phyloP scores from a whole-genome alignment of 1,140 invertebrate species.

The Neuroterus valhalla region DNA sequence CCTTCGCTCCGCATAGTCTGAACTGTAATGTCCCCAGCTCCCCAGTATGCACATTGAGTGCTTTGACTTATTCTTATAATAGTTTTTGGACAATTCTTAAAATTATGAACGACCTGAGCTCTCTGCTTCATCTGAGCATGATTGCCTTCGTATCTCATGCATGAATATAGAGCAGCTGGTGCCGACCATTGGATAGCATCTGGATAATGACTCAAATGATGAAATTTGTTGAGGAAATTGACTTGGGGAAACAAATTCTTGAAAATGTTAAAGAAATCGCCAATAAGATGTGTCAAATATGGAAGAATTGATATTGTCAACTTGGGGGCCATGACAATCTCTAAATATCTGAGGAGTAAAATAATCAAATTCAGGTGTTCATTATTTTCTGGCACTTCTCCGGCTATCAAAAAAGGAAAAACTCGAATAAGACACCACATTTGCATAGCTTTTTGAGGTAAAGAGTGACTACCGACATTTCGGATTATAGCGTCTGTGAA shows the following conservation, averaged over 20 bases:
- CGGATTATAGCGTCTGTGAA: conserved; percentile 46
- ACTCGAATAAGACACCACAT: conserved; percentile 48
- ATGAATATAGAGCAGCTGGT: conserved; percentile 12
- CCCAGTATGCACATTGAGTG: conserved; percentile 16
- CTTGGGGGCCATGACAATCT: conserved; percentile 58
- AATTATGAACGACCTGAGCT: conserved; percentile 17
- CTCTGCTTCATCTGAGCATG: conserved; percentile 19
- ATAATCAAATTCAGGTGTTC: conserved; percentile 48
- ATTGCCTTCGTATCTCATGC: conserved; percentile 25
- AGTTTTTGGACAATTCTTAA: conserved; percentile 32
- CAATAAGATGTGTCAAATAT: conserved; percentile 37
- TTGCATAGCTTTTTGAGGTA: conserved; percentile 57
- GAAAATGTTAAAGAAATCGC: conserved; percentile 42
- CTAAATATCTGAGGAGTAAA: conserved; percentile 52
- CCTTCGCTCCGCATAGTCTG: neutral
- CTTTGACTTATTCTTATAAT: conserved; percentile 20
- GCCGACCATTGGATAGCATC: conserved; percentile 26
- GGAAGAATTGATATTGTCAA: conserved; percentile 35
- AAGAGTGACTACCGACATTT: conserved; percentile 40
- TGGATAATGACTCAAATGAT: conserved; percentile 21
- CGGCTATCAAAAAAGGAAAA: conserved; percentile 51
- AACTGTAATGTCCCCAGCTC: conserved; percentile 17
- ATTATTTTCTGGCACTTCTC: conserved; percentile 42
- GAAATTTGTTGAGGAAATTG: conserved; percentile 35
- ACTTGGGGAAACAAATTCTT: conserved; percentile 36